phyloP scores from a whole-genome alignment of 1,140 invertebrate species.

The Aphaenogaster ashmeadi region DNA sequence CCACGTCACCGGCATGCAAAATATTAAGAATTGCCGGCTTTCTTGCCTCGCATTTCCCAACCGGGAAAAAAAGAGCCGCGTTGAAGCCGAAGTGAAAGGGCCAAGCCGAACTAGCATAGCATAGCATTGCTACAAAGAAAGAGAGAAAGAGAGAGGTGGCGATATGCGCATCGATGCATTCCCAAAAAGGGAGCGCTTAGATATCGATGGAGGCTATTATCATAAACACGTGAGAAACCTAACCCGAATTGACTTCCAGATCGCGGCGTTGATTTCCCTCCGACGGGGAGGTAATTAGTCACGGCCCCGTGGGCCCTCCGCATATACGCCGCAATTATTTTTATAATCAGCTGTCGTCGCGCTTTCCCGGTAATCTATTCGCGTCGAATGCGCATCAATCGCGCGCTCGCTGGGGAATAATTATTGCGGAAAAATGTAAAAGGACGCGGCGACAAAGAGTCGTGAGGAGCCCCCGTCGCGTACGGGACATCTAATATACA shows the following conservation, averaged over 20 bases:
- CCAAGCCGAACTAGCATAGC: not conserved
- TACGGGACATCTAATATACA: slow-evolving; percentile 68
- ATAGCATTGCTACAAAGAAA: not conserved
- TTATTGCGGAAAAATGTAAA: slow-evolving; percentile 52
- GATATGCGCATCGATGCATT: slow-evolving; percentile 29
- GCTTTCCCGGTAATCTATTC: slow-evolving; percentile 74
- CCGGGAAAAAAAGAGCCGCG: slow-evolving; percentile 1
- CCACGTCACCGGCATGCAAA: slow-evolving; percentile 48
- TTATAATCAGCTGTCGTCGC: slow-evolving; percentile 77
- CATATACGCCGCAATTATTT: slow-evolving; percentile 70
- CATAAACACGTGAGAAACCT: slow-evolving; percentile 63
- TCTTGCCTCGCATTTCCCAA: slow-evolving; percentile 25
- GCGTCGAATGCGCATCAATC: slow-evolving; percentile 58
- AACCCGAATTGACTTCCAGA: slow-evolving; percentile 62
- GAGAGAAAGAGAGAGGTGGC: not conserved
- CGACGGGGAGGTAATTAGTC: slow-evolving; percentile 73
- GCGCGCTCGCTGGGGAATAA: slow-evolving; percentile 7
- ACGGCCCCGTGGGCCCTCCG: slow-evolving; percentile 64
- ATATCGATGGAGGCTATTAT: slow-evolving; percentile 65
- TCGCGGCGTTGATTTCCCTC: slow-evolving; percentile 57
- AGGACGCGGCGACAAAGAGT: not conserved
- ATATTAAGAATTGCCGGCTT: slow-evolving; percentile 26
- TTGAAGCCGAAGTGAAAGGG: slow-evolving; percentile 24
- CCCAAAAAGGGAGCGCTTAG: slow-evolving; percentile 12
- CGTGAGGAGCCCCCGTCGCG: not conserved